Percentiles rank a stretch among this genome's conserved stretches.
Conservation (phyloP, 2,888 invertebrate genomes). For the Acanthopleura granulata region DNA sequence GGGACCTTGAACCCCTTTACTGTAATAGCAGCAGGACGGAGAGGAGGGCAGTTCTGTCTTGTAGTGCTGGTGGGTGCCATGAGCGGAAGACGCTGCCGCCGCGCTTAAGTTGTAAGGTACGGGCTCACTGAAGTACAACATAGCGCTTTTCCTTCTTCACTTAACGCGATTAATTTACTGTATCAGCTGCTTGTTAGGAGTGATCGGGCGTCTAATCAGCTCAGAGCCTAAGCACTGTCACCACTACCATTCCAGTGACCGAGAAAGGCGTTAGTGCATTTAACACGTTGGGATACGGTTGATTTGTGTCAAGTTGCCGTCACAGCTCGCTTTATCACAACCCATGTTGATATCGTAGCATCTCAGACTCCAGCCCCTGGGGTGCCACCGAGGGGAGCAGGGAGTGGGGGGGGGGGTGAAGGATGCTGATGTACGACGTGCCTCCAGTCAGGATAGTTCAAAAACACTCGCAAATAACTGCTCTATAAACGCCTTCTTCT, state of each 20-base stretch:
- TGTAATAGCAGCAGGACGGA: constrained; percentile 9
- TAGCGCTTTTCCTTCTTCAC: background rate
- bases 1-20: background rate
- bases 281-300: background rate
- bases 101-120: constrained; percentile 3
- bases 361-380: no score
- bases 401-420: no score
- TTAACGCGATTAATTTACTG: no score
- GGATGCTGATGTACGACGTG: no score
- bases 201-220: no score
- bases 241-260: background rate
- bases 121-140: constrained; percentile 11
- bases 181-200: no score
- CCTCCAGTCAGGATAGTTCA: no score
- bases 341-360: no score
- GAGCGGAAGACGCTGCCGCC: background rate
- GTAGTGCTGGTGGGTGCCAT: background rate
- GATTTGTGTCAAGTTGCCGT: background rate
- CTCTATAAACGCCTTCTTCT: no score
- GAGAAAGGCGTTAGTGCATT: constrained; percentile 1
- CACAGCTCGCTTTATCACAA: background rate
- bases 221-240: no score
- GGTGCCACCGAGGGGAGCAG: no score
- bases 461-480: no score
- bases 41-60: background rate